A percentile compares a stretch with the other conserved stretches of the same genome.
Conservation (phyloP, 2,888 invertebrate genomes). For the Penaeus monodon region DNA sequence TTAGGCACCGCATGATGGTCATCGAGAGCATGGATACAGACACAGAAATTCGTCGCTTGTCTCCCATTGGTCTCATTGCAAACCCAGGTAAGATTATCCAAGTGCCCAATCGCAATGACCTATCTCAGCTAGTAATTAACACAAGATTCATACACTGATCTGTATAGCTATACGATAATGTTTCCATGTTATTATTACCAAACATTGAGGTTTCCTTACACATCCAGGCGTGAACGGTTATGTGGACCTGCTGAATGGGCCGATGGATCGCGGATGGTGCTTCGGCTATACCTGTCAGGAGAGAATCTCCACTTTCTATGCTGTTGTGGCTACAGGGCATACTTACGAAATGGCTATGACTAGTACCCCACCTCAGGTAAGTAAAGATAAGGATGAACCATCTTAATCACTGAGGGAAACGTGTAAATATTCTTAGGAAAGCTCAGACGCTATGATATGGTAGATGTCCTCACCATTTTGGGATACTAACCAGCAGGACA, state of each 20-base stretch:
- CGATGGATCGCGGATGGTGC: conserved; percentile 62
- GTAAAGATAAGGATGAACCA: no score
- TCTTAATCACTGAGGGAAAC: no score
- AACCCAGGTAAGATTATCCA: conserved; percentile 42
- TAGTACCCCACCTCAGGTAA: conserved; percentile 59
- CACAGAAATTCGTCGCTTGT: conserved; percentile 54
- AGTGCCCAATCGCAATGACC: not conserved
- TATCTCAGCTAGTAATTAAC: no score
- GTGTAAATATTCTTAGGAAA: not conserved
- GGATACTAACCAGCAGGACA: no score
- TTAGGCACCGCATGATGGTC: conserved; percentile 58
- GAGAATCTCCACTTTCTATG: conserved; percentile 62
- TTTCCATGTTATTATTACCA: no score
- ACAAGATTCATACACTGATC: no score
- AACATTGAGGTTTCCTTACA: not conserved
- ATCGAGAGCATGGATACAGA: conserved; percentile 63
- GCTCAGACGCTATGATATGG: not conserved
- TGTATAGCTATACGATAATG: no score
- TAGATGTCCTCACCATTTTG: no score
- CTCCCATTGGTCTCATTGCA: conserved; percentile 58
- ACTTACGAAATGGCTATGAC: conserved; percentile 59
- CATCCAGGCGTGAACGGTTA: conserved; percentile 40
- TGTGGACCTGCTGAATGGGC: conserved; percentile 62
- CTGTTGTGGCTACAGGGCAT: conserved; percentile 31
- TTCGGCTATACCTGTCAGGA: conserved; percentile 63